Evolutionary conservation across 2,888 invertebrate genomes (phyloP).

Genomic region (Heliconius aoede): DNA sequence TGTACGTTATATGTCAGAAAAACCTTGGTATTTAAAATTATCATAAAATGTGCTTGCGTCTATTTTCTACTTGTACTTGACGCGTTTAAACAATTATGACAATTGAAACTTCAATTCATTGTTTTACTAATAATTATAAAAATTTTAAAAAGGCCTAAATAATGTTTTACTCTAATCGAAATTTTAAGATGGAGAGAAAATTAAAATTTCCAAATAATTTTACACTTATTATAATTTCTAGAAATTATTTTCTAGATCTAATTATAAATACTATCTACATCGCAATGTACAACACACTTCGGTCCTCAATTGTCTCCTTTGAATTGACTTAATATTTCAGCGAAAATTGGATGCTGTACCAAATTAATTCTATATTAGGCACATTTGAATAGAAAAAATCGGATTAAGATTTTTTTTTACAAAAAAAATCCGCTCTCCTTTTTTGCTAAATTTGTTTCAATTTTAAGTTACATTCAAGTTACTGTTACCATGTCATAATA

Average conservation of each 20-base stretch:
- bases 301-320: neutral
- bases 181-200: too few species aligned
- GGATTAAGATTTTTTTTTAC: neutral
- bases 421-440: neutral
- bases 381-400: neutral
- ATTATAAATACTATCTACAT: neutral
- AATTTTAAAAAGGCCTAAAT: too few species aligned
- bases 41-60: neutral
- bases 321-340: neutral
- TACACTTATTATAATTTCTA: too few species aligned
- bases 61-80: slow-evolving; percentile 4
- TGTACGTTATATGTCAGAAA: neutral
- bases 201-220: neutral
- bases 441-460: neutral
- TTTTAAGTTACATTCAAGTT: slow-evolving; percentile 1
- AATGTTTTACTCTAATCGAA: too few species aligned
- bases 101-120: too few species aligned
- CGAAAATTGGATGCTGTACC: neutral
- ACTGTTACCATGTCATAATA: slow-evolving; percentile 3
- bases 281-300: neutral
- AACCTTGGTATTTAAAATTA: slow-evolving; percentile 21
- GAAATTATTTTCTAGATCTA: too few species aligned
- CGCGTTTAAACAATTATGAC: neutral
- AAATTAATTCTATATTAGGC: slow-evolving; percentile 6
- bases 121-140: too few species aligned